A percentile compares a stretch with the other conserved stretches of the same genome.
Evolutionary conservation across 2,888 invertebrate species (phyloP).

Genomic region (Sisyra nigra): DNA sequence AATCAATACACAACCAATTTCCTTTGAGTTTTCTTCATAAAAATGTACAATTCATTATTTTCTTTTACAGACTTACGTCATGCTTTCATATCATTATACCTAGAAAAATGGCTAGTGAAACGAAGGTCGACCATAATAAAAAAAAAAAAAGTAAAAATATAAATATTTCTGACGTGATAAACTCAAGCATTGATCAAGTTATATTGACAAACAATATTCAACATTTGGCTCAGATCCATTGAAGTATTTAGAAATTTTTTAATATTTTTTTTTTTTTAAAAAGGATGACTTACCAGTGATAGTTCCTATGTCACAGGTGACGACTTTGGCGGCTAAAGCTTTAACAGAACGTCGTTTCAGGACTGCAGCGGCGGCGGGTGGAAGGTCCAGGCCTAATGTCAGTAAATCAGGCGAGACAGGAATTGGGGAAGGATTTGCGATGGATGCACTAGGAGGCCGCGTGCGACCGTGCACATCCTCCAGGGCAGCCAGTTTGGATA

Average conservation of each 20-base stretch:
- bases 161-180: neutral
- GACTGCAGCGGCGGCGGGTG: slow-evolving; percentile 18
- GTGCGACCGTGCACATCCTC: slow-evolving; percentile 53
- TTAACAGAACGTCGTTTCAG: slow-evolving; percentile 6
- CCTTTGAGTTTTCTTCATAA: neutral
- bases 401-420: slow-evolving; percentile 15
- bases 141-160: too few species aligned
- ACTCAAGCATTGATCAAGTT: neutral
- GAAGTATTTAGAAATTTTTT: slow-evolving; percentile 11
- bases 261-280: too few species aligned
- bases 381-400: slow-evolving; percentile 9
- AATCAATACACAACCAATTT: neutral
- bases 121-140: too few species aligned
- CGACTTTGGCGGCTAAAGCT: slow-evolving; percentile 13
- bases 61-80: neutral
- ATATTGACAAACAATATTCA: neutral
- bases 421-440: slow-evolving; percentile 27
- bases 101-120: too few species aligned
- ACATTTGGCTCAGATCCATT: too few species aligned
- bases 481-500: slow-evolving; percentile 63
- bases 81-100: too few species aligned
- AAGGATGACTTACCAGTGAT: slow-evolving; percentile 41
- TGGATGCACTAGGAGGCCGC: slow-evolving; percentile 38
- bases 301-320: slow-evolving; percentile 42
- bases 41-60: neutral